These are phyloP conservation scores for Pantherophis guttatus DNA, from an alignment of 2,113 vertebrate species.

Conservation along the genomic window DNA sequence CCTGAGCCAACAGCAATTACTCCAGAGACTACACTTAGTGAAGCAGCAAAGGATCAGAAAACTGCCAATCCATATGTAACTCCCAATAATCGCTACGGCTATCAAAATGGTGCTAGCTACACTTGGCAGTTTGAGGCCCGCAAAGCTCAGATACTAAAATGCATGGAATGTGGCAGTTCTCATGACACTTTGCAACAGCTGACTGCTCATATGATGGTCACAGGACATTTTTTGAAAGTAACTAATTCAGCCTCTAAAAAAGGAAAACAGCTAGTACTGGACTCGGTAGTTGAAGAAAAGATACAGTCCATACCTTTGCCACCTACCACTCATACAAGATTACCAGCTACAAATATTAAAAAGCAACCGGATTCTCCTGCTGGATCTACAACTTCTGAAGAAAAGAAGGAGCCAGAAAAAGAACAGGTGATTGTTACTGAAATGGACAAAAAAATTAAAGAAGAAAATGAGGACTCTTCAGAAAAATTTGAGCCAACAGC, in stretches of 20 bases:
- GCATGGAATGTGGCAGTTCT: slow-evolving; percentile 98
- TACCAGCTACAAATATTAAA: slow-evolving; percentile 80
- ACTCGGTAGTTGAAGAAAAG: slow-evolving; percentile 92
- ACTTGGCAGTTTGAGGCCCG: slow-evolving; percentile 99
- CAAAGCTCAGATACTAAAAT: slow-evolving; percentile 98
- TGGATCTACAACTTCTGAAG: slow-evolving; percentile 71
- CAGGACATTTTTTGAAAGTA: slow-evolving; percentile 96
- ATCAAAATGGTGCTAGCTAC: slow-evolving; percentile 98
- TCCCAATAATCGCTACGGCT: slow-evolving; percentile 97
- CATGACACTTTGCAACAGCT: slow-evolving; percentile 97
- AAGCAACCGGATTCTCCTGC: slow-evolving; percentile 83
- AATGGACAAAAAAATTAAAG: slow-evolving; percentile 86
- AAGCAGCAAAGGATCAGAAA: slow-evolving; percentile 91
- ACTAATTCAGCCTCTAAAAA: slow-evolving; percentile 98
- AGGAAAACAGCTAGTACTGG: slow-evolving; percentile 93
- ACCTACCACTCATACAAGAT: slow-evolving; percentile 87
- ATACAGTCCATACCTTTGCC: slow-evolving; percentile 96
- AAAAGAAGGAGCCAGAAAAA: slow-evolving; percentile 78
- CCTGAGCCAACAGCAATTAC: slow-evolving; percentile 83
- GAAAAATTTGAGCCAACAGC: slow-evolving; percentile 81
- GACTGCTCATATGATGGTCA: slow-evolving; percentile 99
- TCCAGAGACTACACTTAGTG: slow-evolving; percentile 75
- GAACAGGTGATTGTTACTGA: slow-evolving; percentile 65
- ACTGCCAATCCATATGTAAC: slow-evolving; percentile 93
- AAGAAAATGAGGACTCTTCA: slow-evolving; percentile 83